phyloP scores from a whole-genome alignment of 2,113 vertebrate genomes.

The Saimiri boliviensis region DNA sequence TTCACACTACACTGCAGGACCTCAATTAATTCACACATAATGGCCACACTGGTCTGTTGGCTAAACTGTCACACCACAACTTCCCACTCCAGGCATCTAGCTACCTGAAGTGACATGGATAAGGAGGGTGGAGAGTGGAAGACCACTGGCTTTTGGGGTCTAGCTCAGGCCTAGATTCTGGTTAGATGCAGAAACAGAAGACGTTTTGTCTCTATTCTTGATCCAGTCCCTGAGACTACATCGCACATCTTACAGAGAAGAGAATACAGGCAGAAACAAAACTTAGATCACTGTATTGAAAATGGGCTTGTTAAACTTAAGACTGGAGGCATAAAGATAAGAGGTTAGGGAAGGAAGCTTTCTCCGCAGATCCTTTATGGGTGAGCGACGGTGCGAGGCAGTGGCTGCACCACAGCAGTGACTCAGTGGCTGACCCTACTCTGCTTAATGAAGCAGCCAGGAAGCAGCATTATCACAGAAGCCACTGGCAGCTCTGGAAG shows the following conservation, averaged over 20 bases:
- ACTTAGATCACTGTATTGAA: background rate
- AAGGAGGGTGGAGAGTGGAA: background rate
- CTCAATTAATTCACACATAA: background rate
- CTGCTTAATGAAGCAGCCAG: background rate
- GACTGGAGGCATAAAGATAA: background rate
- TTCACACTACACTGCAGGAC: background rate
- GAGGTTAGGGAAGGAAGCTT: rapidly evolving
- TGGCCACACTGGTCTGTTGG: background rate
- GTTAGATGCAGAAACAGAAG: background rate
- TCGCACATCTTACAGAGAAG: background rate
- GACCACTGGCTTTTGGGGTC: background rate
- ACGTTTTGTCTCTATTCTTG: background rate
- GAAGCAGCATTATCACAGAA: background rate
- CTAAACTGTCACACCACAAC: background rate
- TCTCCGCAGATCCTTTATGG: background rate
- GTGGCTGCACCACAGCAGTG: background rate
- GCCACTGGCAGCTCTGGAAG: background rate
- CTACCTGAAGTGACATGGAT: background rate
- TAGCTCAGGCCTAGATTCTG: background rate
- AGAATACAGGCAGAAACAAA: background rate
- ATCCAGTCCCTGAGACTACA: background rate
- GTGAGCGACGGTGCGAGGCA: rapidly evolving
- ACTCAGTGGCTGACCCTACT: background rate
- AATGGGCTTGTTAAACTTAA: background rate
- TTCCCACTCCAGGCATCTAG: background rate